Base-by-base conservation (phyloP, 2,888 invertebrate genomes). In the Leptinotarsa tumamoca region DNA sequence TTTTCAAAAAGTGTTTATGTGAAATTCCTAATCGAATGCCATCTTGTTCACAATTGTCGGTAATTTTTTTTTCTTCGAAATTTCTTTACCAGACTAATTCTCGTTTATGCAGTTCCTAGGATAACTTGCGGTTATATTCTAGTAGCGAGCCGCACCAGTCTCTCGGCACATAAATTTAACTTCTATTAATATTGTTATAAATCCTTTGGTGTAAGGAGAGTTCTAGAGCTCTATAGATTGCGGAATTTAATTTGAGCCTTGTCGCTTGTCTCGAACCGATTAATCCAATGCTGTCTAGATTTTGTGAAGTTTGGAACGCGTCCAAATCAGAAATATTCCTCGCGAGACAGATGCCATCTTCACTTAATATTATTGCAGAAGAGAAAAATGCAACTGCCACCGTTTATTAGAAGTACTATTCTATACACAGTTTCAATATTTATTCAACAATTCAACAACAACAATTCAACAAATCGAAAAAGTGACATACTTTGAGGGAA, bases 211-310 rank as follows among this genome's bases (percentile, higher is more conserved):
- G 71, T 74, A 77, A 77, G 74, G 43, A 68, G 52, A 49, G 74
- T 63, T 43, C 63, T 33, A 15, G 63, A 43, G 68, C 73, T 71
- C 76, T 77, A 78, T 77, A 81, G 76, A 81, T 78, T 79, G 80
- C 77, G 83, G 84, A 85, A 85, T 85, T 85, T 85, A 84, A 85
- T 85, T 84, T 84, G 83, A 82, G 79, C 80, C 80, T 81, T 83
- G 83, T 83, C 79, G 79, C 80, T 82, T 82, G 79, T 80, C 80
- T 81, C 77, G 78, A 58, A 75, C 76, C 82, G 79, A 84, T 84
- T 84, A 83, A 84, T 84, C 81, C 82, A 81, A 79, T 76, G 79
- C 81, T 71, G 78, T 79, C 80, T 80, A 77, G 78, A 72, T 79
- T 78, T 75, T 71, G 76, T 76, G 61, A 75, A 70, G 74, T 66